Evolutionary conservation across 2,888 invertebrate genomes (phyloP).

Genomic region (Coecobrya sp.): DNA sequence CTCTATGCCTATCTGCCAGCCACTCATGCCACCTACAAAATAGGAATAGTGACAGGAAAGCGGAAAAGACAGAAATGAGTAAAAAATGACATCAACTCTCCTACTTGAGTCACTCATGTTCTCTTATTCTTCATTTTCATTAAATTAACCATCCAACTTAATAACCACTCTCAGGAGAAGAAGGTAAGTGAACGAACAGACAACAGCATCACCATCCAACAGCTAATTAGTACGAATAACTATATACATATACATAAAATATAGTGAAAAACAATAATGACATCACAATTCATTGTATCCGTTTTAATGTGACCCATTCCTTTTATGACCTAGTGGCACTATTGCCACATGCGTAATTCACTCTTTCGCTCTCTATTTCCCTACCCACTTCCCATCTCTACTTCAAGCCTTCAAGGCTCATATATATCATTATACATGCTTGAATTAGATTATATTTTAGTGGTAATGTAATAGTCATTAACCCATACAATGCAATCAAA

Average conservation of each 20-base stretch:
- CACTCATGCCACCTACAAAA: neutral
- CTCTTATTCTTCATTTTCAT: neutral
- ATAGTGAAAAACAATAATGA: conserved; percentile 16
- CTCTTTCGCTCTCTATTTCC: neutral
- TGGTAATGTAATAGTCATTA: neutral
- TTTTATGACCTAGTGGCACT: conserved; percentile 62
- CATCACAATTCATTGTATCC: conserved; percentile 62
- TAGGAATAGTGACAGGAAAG: neutral
- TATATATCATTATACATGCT: neutral
- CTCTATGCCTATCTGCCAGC: neutral
- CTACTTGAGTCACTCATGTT: neutral
- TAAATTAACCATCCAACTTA: neutral
- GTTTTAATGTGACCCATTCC: conserved; percentile 67
- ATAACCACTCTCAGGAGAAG: neutral
- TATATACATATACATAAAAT: too few species aligned
- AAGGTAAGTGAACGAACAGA: neutral
- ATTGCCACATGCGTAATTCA: neutral
- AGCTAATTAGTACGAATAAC: neutral
- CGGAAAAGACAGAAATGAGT: conserved; percentile 1
- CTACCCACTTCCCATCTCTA: neutral
- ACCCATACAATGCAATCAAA: neutral
- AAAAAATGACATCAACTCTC: neutral
- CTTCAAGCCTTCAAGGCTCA: conserved; percentile 10
- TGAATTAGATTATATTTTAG: neutral
- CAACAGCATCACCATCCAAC: neutral